Percentiles rank a stretch among this genome's conserved stretches.
These are phyloP conservation scores for Silurus asotus DNA, from an alignment of 2,113 vertebrate species.

Conservation along the genomic window DNA sequence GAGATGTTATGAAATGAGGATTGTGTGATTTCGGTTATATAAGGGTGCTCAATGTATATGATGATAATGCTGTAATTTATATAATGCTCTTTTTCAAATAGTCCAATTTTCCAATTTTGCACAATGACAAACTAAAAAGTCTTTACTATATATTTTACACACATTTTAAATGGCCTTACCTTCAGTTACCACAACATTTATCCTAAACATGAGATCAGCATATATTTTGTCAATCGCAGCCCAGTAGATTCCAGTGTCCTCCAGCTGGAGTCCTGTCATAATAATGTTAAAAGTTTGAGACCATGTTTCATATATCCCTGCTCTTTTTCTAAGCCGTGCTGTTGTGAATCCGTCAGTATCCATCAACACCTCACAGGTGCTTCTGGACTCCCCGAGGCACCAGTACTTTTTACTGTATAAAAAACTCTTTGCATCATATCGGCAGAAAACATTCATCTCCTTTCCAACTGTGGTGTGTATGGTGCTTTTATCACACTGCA, in stretches of 20 bases:
- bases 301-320: slow-evolving; percentile 32
- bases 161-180: slow-evolving; percentile 54
- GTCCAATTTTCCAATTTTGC: not conserved
- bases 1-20: no score
- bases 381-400: slow-evolving; percentile 63
- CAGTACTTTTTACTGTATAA: slow-evolving; percentile 70
- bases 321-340: slow-evolving; percentile 1
- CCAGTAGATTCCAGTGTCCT: slow-evolving; percentile 70
- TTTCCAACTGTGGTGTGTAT: slow-evolving; percentile 56
- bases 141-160: no score
- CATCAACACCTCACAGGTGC: slow-evolving; percentile 64
- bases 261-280: slow-evolving; percentile 57
- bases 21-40: no score
- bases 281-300: slow-evolving; percentile 53
- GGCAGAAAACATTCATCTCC: slow-evolving; percentile 60
- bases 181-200: slow-evolving; percentile 64
- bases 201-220: slow-evolving; percentile 66
- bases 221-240: slow-evolving; percentile 67
- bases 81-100: not conserved
- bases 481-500: slow-evolving; percentile 58
- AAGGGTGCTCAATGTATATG: no score
- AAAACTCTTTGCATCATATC: slow-evolving; percentile 36
- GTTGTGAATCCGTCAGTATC: slow-evolving; percentile 56
- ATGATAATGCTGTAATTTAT: no score
- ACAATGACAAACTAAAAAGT: no score